A percentile compares a stretch with the other conserved stretches of the same genome.
These are phyloP conservation scores for Dermatophagoides farinae DNA, from an alignment of 1,140 invertebrate species.

Conservation along the genomic window DNA sequence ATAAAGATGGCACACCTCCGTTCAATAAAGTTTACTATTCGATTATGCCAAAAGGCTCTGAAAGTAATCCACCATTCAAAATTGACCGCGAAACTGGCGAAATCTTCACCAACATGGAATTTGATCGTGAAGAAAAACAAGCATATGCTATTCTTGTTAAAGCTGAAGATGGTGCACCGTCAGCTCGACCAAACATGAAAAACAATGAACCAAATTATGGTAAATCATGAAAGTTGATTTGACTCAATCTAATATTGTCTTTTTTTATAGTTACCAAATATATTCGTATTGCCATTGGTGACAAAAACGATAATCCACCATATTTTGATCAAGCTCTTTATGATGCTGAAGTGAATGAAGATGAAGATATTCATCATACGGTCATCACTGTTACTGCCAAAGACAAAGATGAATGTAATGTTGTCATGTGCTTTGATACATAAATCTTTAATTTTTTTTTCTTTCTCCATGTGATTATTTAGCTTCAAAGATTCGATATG, in stretches of 20 bases:
- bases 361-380: constrained; percentile 88
- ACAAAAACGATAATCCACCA: constrained; percentile 94
- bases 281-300: constrained; percentile 34
- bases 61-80: constrained; percentile 69
- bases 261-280: constrained; percentile 30
- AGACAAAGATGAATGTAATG: constrained; percentile 95
- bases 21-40: constrained; percentile 82
- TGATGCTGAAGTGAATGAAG: constrained; percentile 88
- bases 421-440: constrained; percentile 15
- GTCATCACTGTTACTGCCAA: constrained; percentile 91
- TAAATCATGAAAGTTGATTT: constrained; percentile 3
- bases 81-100: constrained; percentile 81
- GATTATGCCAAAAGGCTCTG: constrained; percentile 66
- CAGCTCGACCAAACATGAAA: constrained; percentile 63
- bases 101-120: constrained; percentile 76
- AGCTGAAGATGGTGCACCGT: constrained; percentile 73
- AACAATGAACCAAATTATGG: constrained; percentile 38
- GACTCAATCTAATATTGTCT: constrained; percentile 1
- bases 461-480: constrained; percentile 22
- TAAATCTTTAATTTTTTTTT: background rate
- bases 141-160: constrained; percentile 83
- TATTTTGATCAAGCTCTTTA: constrained; percentile 90
- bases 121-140: constrained; percentile 75
- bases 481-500: constrained; percentile 95
- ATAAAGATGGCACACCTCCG: constrained; percentile 83